Evolutionary conservation across 2,113 vertebrate genomes (phyloP), one percentile per base, ranked within the genome.

Genomic region (Pluvianellus socialis): DNA sequence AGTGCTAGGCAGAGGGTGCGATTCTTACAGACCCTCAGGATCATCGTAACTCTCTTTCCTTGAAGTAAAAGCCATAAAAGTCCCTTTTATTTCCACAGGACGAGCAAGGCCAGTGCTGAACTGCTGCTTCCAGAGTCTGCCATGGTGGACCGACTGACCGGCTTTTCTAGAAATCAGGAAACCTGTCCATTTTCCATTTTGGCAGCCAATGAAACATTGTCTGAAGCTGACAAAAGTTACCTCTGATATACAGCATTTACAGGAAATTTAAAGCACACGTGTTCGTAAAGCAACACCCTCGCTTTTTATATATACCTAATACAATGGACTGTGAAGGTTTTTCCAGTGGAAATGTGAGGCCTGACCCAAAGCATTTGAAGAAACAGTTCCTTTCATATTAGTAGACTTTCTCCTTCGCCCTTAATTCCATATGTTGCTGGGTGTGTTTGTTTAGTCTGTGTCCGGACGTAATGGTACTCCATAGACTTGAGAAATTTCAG

Each of bases 401-500:
- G 45, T 28, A 61, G 56, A 28, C 66, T 95, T 94, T 86, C 45
- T 88, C 50, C 66, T 65, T 81, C 66, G 44, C 28, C 71, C 58
- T 94, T 61, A 67, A 88, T 95, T 93, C 86, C 65, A 28, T 83
- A 58, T 49, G 53, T 68, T 94, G 40, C 44, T 86, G 61, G 24
- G 33, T 84, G 63, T 80, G 24, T 91, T 95, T 91, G 45, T 96
- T 96, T 95, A 88, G 93, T 96, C 91, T 96, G 90, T 88, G 84
- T 53, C 79, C 49, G 18, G 84, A 92, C 27, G 4, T 86, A 93
- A 91, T 32, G 94, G 58, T 92, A 91, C 81, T 97, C 96, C 5
- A 42, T 45, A 96, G 93, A 68, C 82, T 95, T 97, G 86, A 84
- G 82, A 91, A 81, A 96, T 93, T 97, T 95, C 71, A 95, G 61